Evolutionary conservation across 2,888 invertebrate species (phyloP), one percentile per base, ranked within the genome.

Genomic region (Nomada ruficornis): DNA sequence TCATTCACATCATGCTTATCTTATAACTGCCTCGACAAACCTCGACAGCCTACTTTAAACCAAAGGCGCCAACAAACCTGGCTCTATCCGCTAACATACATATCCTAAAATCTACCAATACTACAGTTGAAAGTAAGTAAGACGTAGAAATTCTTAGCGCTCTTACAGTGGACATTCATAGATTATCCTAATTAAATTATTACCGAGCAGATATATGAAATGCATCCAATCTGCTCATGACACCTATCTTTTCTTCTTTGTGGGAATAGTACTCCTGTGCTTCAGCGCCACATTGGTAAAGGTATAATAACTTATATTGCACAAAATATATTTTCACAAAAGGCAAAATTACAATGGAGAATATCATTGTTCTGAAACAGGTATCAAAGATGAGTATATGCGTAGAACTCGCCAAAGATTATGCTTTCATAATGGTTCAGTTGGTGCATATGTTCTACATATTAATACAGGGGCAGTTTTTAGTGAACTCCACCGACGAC

Each of bases 401-500:
- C 13, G 0, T 10, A 15, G 70, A 76, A 15, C 10, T 54, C 44
- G 20, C 9, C 13, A 62, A 47, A 23, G 55, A 36, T 2, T n/a
- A 1, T 0, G 18, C 15, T 7, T 76, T 76, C 20, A 0, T 76
- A 0, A 1, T 62, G 4, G 15, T 70, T 2, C 70, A 76, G 0
- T 2, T 76, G 2, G 18, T 71, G 20, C 76, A 76, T 20, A 10
- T 76, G 3, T 42, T 55, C 0, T 76, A 23, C 13, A 4, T 71
- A 11, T 29, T 29, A 5, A 55, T 76, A 13, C 76, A 76, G 29
- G 76, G 76, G 3, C 76, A 76, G 18, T 76, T 62, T 5, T 18
- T 76, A 0, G 29, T 63, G 15, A 15, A 76, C 26, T 36, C 70
- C 10, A 26, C 26, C 20, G 52, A 70, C 0, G 47, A 63, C 1